A percentile compares a stretch with the other conserved stretches of the same genome.
Evolutionary conservation across 2,113 vertebrate species (phyloP).

Genomic region (Phrynocephalus versicolor): DNA sequence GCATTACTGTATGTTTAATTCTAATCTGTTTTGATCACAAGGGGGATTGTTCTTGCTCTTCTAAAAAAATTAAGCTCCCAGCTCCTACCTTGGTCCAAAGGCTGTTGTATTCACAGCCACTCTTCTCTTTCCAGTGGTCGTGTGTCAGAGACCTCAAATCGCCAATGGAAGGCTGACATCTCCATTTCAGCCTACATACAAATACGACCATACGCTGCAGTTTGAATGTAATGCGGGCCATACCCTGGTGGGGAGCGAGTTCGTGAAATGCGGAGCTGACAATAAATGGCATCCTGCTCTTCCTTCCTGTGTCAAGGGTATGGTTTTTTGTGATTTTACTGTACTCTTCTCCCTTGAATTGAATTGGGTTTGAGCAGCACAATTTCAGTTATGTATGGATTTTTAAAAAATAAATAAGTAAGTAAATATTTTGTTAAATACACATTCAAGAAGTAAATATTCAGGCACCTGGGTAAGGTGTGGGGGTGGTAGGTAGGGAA

Average conservation of each 20-base stretch:
- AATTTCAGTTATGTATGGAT: too few relatives aligned
- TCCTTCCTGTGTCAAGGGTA: neutral
- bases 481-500: too few relatives aligned
- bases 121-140: neutral
- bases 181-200: neutral
- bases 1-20: neutral
- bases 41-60: neutral
- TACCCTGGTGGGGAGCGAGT: neutral
- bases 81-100: neutral
- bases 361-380: too few relatives aligned
- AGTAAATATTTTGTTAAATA: too few relatives aligned
- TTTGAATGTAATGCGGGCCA: neutral
- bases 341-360: neutral
- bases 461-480: too few relatives aligned
- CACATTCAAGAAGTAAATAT: too few relatives aligned
- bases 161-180: neutral
- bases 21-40: neutral
- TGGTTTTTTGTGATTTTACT: neutral
- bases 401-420: too few relatives aligned
- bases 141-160: neutral
- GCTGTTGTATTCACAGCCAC: neutral
- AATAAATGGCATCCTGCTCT: neutral
- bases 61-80: neutral
- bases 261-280: neutral
- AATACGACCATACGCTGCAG: neutral